Evolutionary conservation across 1,140 invertebrate species (phyloP).

Genomic region (Pectinophora gossypiella): DNA sequence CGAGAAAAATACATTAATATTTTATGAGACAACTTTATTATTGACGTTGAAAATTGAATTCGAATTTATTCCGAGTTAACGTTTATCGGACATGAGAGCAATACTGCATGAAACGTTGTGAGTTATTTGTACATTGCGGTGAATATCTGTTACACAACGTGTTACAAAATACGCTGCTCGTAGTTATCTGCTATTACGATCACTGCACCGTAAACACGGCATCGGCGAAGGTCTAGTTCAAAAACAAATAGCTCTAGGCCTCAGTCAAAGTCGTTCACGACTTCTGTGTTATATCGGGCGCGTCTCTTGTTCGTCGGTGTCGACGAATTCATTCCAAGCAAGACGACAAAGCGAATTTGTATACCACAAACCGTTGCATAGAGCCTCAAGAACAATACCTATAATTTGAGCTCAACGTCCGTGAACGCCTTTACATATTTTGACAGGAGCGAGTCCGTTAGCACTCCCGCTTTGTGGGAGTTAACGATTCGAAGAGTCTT

Average conservation of each 20-base stretch:
- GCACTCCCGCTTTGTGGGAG: not conserved
- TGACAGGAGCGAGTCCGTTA: not conserved
- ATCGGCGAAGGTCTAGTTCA: conserved; percentile 20
- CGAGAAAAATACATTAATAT: not conserved
- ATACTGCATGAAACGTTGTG: no score
- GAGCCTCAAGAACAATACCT: conserved; percentile 1
- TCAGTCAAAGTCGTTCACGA: not conserved
- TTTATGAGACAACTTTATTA: not conserved
- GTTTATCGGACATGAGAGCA: no score
- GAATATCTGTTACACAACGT: conserved; percentile 31
- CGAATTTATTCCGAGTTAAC: no score
- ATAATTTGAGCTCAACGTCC: not conserved
- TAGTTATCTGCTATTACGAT: conserved; percentile 29
- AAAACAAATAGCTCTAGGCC: conserved; percentile 16
- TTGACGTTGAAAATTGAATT: no score
- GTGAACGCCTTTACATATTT: conserved; percentile 3
- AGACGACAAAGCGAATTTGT: not conserved
- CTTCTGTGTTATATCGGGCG: not conserved
- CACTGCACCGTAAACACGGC: conserved; percentile 18
- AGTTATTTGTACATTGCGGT: conserved; percentile 18
- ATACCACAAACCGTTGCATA: not conserved
- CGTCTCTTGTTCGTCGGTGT: not conserved
- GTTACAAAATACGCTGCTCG: conserved; percentile 29
- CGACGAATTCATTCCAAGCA: not conserved
- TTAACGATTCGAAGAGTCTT: not conserved